Percentiles rank a stretch among this genome's conserved stretches.
Evolutionary conservation across 2,113 vertebrate genomes (phyloP).

Genomic region (Petroica traversi): DNA sequence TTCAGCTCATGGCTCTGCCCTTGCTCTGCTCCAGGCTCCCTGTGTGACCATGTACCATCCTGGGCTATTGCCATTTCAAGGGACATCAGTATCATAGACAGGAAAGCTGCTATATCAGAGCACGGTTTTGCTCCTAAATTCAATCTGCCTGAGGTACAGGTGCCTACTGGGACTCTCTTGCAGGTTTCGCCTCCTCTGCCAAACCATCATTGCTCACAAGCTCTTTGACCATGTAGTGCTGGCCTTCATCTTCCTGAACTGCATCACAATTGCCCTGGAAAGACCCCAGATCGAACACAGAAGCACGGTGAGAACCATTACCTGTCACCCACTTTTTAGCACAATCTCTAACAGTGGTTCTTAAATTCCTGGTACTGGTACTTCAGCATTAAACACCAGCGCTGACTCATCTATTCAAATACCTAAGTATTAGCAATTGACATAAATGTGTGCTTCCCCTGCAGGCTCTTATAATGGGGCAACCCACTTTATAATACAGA

Average conservation of each 20-base stretch:
- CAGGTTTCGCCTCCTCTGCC: conserved; percentile 94
- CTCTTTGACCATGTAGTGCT: conserved; percentile 95
- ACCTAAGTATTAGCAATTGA: background rate
- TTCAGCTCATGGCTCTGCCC: background rate
- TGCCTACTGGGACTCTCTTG: background rate
- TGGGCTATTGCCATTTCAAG: background rate
- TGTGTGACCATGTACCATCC: background rate
- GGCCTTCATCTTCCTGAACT: conserved; percentile 98
- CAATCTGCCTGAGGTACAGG: background rate
- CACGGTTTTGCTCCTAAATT: background rate
- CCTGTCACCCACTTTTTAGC: background rate
- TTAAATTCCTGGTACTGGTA: background rate
- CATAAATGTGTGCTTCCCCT: background rate
- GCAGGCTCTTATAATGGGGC: background rate
- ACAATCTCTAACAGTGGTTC: background rate
- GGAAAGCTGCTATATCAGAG: background rate
- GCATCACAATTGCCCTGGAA: conserved; percentile 97
- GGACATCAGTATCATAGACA: background rate
- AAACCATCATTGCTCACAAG: conserved; percentile 95
- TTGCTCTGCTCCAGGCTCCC: background rate
- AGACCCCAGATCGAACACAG: conserved; percentile 95
- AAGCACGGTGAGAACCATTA: conserved; percentile 84
- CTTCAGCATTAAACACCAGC: background rate
- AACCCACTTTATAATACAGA: background rate
- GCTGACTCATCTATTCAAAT: background rate